phyloP scores from a whole-genome alignment of 2,797 vertebrate species.

The Microcaecilia unicolor region DNA sequence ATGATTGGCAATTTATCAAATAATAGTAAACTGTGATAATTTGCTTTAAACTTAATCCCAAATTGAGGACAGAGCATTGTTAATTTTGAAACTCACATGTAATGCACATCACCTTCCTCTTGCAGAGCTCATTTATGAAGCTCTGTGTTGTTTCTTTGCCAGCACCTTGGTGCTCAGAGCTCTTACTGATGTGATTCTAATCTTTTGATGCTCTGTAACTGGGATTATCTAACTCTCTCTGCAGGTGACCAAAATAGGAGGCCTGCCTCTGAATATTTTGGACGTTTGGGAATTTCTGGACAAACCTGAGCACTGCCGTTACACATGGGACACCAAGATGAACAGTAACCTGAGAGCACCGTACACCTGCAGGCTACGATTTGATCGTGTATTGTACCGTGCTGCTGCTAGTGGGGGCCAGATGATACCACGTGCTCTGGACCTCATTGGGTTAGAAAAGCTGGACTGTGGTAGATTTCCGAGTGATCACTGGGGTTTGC shows the following conservation, averaged over 20 bases:
- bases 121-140: no score
- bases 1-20: no score
- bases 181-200: no score
- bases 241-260: slow-evolving; percentile 72
- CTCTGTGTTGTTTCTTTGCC: no score
- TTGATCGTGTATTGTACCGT: slow-evolving; percentile 78
- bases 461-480: slow-evolving; percentile 82
- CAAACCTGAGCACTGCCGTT: slow-evolving; percentile 76
- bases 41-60: no score
- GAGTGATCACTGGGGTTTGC: slow-evolving; percentile 94
- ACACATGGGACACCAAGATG: slow-evolving; percentile 86
- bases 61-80: no score
- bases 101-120: no score
- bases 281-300: slow-evolving; percentile 86
- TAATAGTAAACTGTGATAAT: no score
- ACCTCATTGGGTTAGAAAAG: slow-evolving; percentile 82
- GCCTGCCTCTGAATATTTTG: slow-evolving; percentile 57
- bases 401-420: slow-evolving; percentile 39
- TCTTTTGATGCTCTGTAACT: no score
- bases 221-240: slow-evolving; percentile 2
- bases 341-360: slow-evolving; percentile 71
- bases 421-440: slow-evolving; percentile 70
- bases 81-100: no score
- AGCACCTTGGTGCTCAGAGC: no score
- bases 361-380: slow-evolving; percentile 69